These are phyloP conservation scores for Saguinus midas DNA, from an alignment of 2,113 vertebrate species.

Conservation along the genomic window DNA sequence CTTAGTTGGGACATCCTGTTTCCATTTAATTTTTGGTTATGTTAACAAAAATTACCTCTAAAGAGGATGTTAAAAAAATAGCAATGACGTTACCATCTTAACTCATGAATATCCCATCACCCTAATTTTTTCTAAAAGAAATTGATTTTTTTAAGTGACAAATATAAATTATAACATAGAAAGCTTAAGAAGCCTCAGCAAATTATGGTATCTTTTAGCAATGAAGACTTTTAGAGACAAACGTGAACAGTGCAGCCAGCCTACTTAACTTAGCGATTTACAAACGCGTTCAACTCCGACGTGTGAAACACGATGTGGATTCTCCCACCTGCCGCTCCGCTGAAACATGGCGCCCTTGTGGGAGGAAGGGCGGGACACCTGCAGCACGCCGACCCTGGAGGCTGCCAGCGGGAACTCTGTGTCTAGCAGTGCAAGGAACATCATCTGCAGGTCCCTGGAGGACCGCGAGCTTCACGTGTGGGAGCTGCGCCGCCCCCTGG, in stretches of 20 bases:
- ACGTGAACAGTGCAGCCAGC: constrained; percentile 65
- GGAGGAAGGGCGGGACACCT: constrained; percentile 48
- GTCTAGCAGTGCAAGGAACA: no score
- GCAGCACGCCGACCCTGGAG: background rate
- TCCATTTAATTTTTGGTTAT: constrained; percentile 35
- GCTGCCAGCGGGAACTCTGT: no score
- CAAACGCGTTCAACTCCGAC: constrained; percentile 35
- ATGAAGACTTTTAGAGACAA: constrained; percentile 68
- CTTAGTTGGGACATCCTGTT: constrained; percentile 63
- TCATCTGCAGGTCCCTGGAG: background rate
- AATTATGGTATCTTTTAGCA: constrained; percentile 18
- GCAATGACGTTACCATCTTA: background rate
- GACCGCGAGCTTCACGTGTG: constrained; percentile 83
- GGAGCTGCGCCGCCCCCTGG: constrained; percentile 89
- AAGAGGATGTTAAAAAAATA: constrained; percentile 67
- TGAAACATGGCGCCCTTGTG: constrained; percentile 20
- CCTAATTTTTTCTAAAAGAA: constrained; percentile 70
- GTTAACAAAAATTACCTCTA: constrained; percentile 77
- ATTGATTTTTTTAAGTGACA: constrained; percentile 57
- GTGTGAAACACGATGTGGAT: constrained; percentile 42
- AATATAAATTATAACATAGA: constrained; percentile 63
- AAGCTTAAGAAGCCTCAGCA: constrained; percentile 71
- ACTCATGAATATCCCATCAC: background rate
- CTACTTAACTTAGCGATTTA: constrained; percentile 51
- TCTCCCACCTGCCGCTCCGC: constrained; percentile 48